Evolutionary conservation across 2,113 vertebrate genomes (phyloP), one percentile per base, ranked within the genome.

Genomic region (Rana temporaria): DNA sequence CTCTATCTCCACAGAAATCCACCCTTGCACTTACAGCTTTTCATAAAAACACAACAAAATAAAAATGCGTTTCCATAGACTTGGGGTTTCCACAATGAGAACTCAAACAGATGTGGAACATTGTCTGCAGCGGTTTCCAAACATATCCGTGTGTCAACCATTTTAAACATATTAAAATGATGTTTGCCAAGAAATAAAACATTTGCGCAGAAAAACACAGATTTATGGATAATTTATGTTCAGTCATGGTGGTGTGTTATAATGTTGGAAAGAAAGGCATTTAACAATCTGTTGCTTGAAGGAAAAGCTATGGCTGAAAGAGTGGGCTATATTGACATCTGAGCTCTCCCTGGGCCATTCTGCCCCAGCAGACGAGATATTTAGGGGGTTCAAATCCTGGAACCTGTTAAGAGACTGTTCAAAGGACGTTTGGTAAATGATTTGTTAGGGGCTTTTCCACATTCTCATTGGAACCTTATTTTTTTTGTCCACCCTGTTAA

Each of bases 31-130:
- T 82, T 66, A 74, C 18, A 74, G 62, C 34, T 74, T 85, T 26
- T 74, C 85, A 84, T 88, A 84, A 48, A 84, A 90, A 84, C 78
- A 90, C 89, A 85, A 77, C 79, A 0, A 63, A 55, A 85, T 81
- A 64, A 56, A 64, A 74, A 63, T 66, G 63, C 60, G 74, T 82
- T 63, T 63, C 68, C 78, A 70, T 56, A 81, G 55, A 62, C 67
- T 19, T 59, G 24, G 65, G 65, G 30, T 79, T 79, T 79, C 53
- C 78, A 42, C 78, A 20, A 79, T 69, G 34, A 48, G 62, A 79
- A 69, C 17, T 60, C 65, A 79, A 69, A 53, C 55, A 79, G 78
- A 69, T 59, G 65, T 60, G 56, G 32, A 69, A 60, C 30, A 59
- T 56, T 60, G 66, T 68, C 78, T 67, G 24, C 22, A 24, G 34